These are phyloP conservation scores for Phyllotis vaccarum DNA, from an alignment of 2,797 vertebrate genomes.

Conservation along the genomic window DNA sequence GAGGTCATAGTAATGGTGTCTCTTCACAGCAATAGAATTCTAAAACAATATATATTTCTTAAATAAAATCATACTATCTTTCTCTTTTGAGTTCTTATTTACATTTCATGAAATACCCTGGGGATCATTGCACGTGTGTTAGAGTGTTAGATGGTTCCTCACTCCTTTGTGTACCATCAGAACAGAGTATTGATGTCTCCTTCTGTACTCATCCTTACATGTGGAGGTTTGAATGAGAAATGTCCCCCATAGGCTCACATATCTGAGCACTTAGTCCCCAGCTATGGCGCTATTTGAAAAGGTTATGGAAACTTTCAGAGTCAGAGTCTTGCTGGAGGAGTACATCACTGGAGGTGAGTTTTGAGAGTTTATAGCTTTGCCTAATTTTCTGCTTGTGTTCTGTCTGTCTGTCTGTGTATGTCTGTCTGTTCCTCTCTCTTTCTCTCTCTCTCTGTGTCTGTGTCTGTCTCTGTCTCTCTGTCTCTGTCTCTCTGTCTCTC, in stretches of 20 bases:
- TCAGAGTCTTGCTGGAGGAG: not conserved
- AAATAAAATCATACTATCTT: not conserved
- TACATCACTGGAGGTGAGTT: not conserved
- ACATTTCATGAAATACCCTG: not conserved
- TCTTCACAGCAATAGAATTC: not conserved
- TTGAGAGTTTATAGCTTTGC: not conserved
- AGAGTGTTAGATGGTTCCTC: not conserved
- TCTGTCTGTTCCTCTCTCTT: not conserved
- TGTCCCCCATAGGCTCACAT: not conserved
- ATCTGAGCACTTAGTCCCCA: not conserved
- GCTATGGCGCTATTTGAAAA: not conserved
- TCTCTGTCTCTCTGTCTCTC: not conserved
- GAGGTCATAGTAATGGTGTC: not conserved
- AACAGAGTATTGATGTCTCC: not conserved
- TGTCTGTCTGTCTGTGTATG: not conserved
- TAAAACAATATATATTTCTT: not conserved
- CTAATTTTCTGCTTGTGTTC: not conserved
- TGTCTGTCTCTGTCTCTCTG: not conserved
- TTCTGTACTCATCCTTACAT: not conserved
- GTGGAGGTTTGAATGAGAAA: too few species aligned
- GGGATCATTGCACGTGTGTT: not conserved
- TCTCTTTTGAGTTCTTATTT: not conserved
- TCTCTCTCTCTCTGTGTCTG: not conserved
- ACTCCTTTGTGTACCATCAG: not conserved
- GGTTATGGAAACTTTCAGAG: not conserved